These are phyloP conservation scores for Phyllotreta cruciferae DNA, from an alignment of 2,888 invertebrate species.

Conservation along the genomic window DNA sequence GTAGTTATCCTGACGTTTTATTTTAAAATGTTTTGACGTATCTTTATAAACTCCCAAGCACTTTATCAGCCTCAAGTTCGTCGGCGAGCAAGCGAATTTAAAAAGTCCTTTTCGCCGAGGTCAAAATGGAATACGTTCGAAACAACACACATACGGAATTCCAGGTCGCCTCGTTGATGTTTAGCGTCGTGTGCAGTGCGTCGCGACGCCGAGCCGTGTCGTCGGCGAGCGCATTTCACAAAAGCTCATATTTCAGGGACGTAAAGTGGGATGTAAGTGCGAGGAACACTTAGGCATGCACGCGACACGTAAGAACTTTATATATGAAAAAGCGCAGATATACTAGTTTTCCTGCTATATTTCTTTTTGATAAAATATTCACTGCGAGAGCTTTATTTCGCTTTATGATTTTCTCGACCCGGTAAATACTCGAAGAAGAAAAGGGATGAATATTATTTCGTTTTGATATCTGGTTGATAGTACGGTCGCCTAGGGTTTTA, in stretches of 20 bases:
- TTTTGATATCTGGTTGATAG: slow-evolving; percentile 45
- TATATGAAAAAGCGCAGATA: slow-evolving; percentile 13
- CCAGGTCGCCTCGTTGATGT: no score
- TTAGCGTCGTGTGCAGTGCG: not conserved
- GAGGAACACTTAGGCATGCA: slow-evolving; percentile 17
- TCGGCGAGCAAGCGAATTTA: no score
- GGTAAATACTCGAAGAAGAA: slow-evolving; percentile 51
- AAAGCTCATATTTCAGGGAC: slow-evolving; percentile 21
- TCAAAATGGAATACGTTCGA: no score
- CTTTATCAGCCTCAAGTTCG: no score
- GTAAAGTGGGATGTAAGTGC: slow-evolving; percentile 19
- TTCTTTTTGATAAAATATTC: slow-evolving; percentile 55
- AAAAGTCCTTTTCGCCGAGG: no score
- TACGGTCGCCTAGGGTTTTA: not conserved
- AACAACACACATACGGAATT: no score
- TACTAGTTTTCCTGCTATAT: slow-evolving; percentile 39
- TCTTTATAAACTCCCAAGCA: no score
- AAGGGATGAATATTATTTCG: slow-evolving; percentile 50
- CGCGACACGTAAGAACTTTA: slow-evolving; percentile 14
- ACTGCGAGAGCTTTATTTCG: slow-evolving; percentile 51
- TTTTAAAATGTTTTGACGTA: no score
- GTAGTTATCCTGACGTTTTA: no score
- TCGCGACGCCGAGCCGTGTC: not conserved
- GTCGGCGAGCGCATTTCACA: slow-evolving; percentile 1
- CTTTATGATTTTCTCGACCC: slow-evolving; percentile 50